Evolutionary conservation across 2,797 vertebrate genomes (phyloP).

Genomic region (Lagocephalus sceleratus): DNA sequence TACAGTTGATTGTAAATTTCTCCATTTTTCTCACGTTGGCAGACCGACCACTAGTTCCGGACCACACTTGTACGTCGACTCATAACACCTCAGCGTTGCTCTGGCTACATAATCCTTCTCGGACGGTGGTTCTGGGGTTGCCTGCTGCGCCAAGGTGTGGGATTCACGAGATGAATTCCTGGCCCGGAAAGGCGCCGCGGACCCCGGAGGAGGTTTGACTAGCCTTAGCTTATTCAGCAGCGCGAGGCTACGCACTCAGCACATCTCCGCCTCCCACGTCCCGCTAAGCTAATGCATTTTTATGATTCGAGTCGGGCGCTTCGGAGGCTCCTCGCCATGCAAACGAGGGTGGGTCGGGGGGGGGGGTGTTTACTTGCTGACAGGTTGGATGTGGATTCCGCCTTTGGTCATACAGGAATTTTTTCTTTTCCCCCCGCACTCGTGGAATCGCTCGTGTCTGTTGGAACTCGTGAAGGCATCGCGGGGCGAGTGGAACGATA

Average conservation of each 20-base stretch:
- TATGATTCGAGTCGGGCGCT: slow-evolving; percentile 73
- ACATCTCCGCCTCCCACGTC: slow-evolving; percentile 53
- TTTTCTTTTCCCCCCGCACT: neutral
- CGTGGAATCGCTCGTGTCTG: neutral
- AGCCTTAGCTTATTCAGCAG: slow-evolving; percentile 70
- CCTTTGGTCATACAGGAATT: slow-evolving; percentile 40
- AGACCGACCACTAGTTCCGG: no score
- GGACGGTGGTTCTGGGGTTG: no score
- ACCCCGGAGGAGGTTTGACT: slow-evolving; percentile 55
- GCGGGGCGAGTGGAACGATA: no score
- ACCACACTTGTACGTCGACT: no score
- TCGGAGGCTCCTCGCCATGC: slow-evolving; percentile 69
- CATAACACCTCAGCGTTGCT: no score
- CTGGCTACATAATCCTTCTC: no score
- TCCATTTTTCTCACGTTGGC: no score
- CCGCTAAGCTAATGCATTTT: slow-evolving; percentile 73
- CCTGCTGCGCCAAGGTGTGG: slow-evolving; percentile 42
- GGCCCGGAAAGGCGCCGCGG: slow-evolving; percentile 51
- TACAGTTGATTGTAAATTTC: no score
- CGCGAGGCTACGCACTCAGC: slow-evolving; percentile 66
- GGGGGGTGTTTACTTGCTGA: slow-evolving; percentile 71
- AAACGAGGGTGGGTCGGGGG: slow-evolving; percentile 67
- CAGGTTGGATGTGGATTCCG: slow-evolving; percentile 67
- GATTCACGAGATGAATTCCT: slow-evolving; percentile 52
- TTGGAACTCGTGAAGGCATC: no score